Percentiles rank a stretch among this genome's conserved stretches.
Conservation (phyloP, 2,888 invertebrate species). For the Tinea semifulvella region DNA sequence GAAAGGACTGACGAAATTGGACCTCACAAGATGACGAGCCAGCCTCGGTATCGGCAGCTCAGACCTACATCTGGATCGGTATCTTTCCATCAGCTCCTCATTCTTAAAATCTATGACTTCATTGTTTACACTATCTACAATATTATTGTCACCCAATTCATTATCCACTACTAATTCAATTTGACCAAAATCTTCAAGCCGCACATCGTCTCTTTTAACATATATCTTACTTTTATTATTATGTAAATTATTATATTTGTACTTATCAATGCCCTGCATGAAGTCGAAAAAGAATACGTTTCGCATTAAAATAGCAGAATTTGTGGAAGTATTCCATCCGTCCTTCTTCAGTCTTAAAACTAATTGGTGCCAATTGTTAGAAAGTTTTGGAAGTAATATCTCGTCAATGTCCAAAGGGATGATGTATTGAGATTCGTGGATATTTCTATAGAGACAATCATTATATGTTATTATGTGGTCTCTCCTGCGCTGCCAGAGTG, state of each 20-base stretch:
- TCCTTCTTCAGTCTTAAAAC: slow-evolving; percentile 48
- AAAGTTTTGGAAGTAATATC: slow-evolving; percentile 72
- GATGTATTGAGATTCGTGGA: slow-evolving; percentile 69
- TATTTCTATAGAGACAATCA: slow-evolving; percentile 79
- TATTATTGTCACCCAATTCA: slow-evolving; percentile 8
- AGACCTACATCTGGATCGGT: slow-evolving; percentile 36
- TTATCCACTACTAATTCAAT: slow-evolving; percentile 37
- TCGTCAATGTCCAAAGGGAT: slow-evolving; percentile 80
- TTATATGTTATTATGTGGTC: slow-evolving; percentile 81
- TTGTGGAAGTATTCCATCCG: slow-evolving; percentile 52
- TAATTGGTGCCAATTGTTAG: slow-evolving; percentile 66
- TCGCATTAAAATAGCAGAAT: slow-evolving; percentile 69
- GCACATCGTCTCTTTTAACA: slow-evolving; percentile 49
- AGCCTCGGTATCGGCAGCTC: slow-evolving; percentile 46
- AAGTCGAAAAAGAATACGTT: slow-evolving; percentile 76
- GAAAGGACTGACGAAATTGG: slow-evolving; percentile 66
- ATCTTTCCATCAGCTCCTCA: slow-evolving; percentile 24
- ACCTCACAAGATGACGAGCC: slow-evolving; percentile 58
- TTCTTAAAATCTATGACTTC: slow-evolving; percentile 35
- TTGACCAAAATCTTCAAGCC: slow-evolving; percentile 41
- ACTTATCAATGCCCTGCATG: slow-evolving; percentile 39
- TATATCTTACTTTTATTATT: slow-evolving; percentile 38
- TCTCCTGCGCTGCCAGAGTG: slow-evolving; percentile 72
- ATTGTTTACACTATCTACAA: slow-evolving; percentile 29
- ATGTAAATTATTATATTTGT: slow-evolving; percentile 27